Evolutionary conservation across 2,113 vertebrate genomes (phyloP), one percentile per base, ranked within the genome.

Genomic region (Bubo scandiacus): DNA sequence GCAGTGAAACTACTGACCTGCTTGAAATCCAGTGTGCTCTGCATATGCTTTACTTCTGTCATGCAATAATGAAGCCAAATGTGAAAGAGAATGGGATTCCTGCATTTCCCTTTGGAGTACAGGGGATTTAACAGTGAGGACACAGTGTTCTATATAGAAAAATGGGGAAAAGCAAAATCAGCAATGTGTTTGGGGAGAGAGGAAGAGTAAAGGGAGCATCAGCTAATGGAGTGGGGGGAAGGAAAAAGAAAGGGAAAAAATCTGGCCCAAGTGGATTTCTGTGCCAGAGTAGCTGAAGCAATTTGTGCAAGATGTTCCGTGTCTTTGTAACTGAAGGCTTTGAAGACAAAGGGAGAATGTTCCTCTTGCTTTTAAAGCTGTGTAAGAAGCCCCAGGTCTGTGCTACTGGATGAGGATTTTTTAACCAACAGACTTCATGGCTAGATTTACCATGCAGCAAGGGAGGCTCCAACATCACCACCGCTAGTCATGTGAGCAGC

Each of bases 71-170:
- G 2, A 92, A 83, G 43, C 22, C 30, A 54, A 75, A 80, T 0
- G 0, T 71, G 68, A 66, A 59, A 52, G 38, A 79, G 75, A 66
- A 89, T 23, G 70, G 25, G 43, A 68, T 92, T 79, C 54, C 57
- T 81, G n/a, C 0, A 0, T 67, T 84, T 67, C 15, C 36, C 8
- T 5, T 59, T 27, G 16, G 27, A 91, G 49, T 45, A n/a, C 0
- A 3, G 36, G 32, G 19, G 47, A 26, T 81, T 92, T 74, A 67
- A 29, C 2, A 1, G 17, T 45, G 58, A 54, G 16, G 49, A 49
- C 22, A 79, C 61, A 30, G 49, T 32, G 36, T 38, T 83, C 36
- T 18, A 7, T 26, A 4, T 2, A 82, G 54, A 45, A 65, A 75
- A 77, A 52, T 2, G 3, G 22, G 36, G 34, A 25, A 55, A 62